Evolutionary conservation across 53 echinoderm and acorn worm species (phyloP).

Genomic region (Glandiceps talaboti): DNA sequence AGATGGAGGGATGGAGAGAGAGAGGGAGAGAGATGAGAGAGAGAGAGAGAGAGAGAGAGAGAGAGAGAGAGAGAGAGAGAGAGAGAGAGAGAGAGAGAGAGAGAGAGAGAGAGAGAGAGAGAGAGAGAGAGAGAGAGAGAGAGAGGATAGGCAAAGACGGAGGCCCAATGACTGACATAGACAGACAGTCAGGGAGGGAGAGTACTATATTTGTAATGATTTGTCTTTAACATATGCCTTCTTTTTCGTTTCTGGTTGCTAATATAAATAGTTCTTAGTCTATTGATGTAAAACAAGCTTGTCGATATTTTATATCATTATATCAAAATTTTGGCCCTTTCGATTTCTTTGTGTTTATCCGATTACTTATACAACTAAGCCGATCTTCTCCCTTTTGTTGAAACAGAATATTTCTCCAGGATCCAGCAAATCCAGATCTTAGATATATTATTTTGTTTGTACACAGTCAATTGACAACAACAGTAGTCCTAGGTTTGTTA

Average conservation of each 20-base stretch:
- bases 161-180: neutral
- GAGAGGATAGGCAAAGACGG: neutral
- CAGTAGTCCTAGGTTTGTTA: slow-evolving; percentile 79
- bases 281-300: too few species aligned
- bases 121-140: neutral
- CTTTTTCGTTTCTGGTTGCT: neutral
- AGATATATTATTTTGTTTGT: slow-evolving; percentile 92
- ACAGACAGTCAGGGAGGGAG: neutral
- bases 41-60: neutral
- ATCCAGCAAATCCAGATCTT: slow-evolving; percentile 94
- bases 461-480: slow-evolving; percentile 93
- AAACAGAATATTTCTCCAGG: slow-evolving; percentile 97
- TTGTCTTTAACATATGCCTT: neutral
- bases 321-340: too few species aligned
- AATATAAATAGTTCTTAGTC: too few species aligned
- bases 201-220: neutral
- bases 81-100: neutral
- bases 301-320: too few species aligned
- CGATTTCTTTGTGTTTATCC: too few species aligned
- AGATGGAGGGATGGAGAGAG: too few species aligned
- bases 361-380: too few species aligned
- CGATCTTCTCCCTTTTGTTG: too few species aligned
- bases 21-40: too few species aligned
- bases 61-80: neutral
- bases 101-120: neutral